These are phyloP conservation scores for Geodia barretti DNA, from an alignment of 37 sponge, comb jelly and placozoan genomes.

Conservation along the genomic window DNA sequence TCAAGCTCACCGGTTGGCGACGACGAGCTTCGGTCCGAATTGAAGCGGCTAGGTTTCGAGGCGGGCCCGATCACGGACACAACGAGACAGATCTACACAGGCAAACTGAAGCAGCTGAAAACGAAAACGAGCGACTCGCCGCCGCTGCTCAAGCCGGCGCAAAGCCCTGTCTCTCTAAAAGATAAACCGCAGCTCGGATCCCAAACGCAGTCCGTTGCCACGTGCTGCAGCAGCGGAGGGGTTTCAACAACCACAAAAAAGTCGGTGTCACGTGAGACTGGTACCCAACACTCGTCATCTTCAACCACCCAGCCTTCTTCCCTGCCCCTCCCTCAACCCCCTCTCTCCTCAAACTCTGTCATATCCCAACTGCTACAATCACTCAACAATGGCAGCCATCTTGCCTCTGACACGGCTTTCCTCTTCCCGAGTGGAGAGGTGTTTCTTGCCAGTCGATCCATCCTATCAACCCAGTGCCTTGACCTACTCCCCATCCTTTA, in stretches of 20 bases:
- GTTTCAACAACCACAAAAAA: too few relatives aligned
- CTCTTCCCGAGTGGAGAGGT: constrained; percentile 43
- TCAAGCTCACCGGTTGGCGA: constrained; percentile 23
- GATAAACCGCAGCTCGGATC: too few relatives aligned
- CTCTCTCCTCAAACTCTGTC: background rate
- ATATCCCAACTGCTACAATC: constrained; percentile 18
- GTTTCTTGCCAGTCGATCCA: constrained; percentile 57
- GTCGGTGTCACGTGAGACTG: too few relatives aligned
- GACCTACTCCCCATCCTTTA: constrained; percentile 52
- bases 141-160: too few relatives aligned
- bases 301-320: constrained; percentile 11
- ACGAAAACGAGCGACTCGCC: too few relatives aligned
- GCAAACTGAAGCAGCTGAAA: constrained; percentile 16
- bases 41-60: constrained; percentile 23
- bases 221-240: too few relatives aligned
- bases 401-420: constrained; percentile 64
- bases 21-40: constrained; percentile 29
- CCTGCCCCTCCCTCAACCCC: background rate
- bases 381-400: constrained; percentile 37
- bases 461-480: constrained; percentile 44
- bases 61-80: constrained; percentile 68
- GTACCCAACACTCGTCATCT: too few relatives aligned
- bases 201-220: too few relatives aligned
- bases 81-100: constrained; percentile 45
- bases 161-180: too few relatives aligned